Evolutionary conservation across 2,797 vertebrate species (phyloP), one percentile per base, ranked within the genome.

Genomic region (Esox lucius): DNA sequence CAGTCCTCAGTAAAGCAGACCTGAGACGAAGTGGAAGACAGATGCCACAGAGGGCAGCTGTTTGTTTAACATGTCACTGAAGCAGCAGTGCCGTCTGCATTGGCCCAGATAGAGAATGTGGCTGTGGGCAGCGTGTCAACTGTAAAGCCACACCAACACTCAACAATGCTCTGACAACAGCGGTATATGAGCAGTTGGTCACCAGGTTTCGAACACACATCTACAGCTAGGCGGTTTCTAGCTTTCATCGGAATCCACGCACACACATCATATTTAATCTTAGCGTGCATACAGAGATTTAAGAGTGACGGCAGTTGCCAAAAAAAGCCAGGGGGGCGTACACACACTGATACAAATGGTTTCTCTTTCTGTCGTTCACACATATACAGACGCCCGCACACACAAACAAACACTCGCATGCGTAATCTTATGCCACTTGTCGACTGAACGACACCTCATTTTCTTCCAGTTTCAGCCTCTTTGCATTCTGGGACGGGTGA

Each of bases 51-150:
- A 80, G 81, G 81, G 73, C 76, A 84, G 73, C 42, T 69, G 90
- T 90, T 90, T 91, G 87, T 89, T 90, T 87, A 87, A 88, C 80
- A 73, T 85, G 89, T 83, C 89, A 89, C 73, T 75, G 73, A 72
- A 87, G 76, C 82, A 81, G 83, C 87, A 76, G 78, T 35, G 81
- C 42, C 68, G 80, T 83, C 85, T 83, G 73, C 68, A 76, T 81
- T 84, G 83, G 78, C 87, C 78, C 89, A 91, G 90, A 89, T 86
- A 88, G 87, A 87, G 28, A 71, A 75, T 78, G 56, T 1, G 71
- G 77, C 79, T 79, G 56, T 1, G 71, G 77, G 81, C 73, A 77
- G 75, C 49, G 66, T 74, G 79, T 48, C 73, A 53, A 65, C 26
- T 39, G n/a, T 24, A 65, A n/a, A 79, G 68, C 80, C 82, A 59